Evolutionary conservation across 2,888 invertebrate genomes (phyloP).

Genomic region (Ectobius pallidus): DNA sequence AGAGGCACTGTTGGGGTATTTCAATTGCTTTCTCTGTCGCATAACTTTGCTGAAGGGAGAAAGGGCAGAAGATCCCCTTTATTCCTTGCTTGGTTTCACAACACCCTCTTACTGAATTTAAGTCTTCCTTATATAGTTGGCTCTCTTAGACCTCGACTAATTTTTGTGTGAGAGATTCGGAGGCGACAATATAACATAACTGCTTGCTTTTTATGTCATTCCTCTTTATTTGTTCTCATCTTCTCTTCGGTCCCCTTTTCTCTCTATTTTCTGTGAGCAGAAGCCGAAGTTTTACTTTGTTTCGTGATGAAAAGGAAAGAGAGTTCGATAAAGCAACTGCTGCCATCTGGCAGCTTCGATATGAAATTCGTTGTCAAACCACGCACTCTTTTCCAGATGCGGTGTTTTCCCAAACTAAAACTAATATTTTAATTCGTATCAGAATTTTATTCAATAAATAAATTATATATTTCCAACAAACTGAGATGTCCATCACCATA

Average conservation of each 20-base stretch:
- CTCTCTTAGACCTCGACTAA: not conserved
- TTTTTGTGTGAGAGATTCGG: not conserved
- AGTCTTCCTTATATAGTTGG: slow-evolving; percentile 1
- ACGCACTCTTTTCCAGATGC: not conserved
- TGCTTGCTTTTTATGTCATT: not conserved
- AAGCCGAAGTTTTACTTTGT: not conserved
- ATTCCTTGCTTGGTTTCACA: slow-evolving; percentile 4
- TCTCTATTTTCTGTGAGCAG: not conserved
- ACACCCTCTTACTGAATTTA: not conserved
- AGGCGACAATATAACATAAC: not conserved
- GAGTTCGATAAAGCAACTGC: not conserved
- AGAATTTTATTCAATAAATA: too few relatives aligned
- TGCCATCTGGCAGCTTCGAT: slow-evolving; percentile 1
- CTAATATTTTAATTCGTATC: not conserved
- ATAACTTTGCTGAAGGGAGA: too few relatives aligned
- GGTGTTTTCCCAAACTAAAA: slow-evolving; percentile 12
- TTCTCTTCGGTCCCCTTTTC: not conserved
- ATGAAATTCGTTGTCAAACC: not conserved
- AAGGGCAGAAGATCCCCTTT: not conserved
- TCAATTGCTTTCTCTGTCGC: too few relatives aligned
- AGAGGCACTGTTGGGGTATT: too few relatives aligned
- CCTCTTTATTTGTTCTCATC: not conserved
- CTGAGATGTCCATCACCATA: too few relatives aligned
- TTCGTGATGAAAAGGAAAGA: not conserved
- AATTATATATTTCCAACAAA: too few relatives aligned